Conservation (phyloP, 2,113 vertebrate genomes). For the Etheostoma spectabile region DNA sequence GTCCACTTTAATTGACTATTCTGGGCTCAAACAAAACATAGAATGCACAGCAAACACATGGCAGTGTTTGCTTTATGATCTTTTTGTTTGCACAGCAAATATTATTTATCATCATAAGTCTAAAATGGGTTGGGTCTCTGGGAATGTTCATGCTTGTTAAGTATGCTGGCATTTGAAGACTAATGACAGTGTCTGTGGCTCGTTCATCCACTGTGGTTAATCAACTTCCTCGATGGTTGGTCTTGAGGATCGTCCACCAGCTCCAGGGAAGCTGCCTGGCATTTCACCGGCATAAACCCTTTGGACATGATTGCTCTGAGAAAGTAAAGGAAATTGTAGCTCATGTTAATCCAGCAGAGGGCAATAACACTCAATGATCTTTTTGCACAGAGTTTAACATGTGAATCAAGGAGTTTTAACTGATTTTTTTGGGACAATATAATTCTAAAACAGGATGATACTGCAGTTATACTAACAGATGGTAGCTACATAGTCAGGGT, state of each 20-base stretch:
- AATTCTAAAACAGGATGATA: too few species aligned
- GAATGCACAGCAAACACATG: background rate
- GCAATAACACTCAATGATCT: background rate
- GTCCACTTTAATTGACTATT: constrained; percentile 35
- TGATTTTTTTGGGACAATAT: too few species aligned
- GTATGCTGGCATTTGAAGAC: background rate
- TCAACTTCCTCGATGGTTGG: constrained; percentile 12
- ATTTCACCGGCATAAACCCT: background rate
- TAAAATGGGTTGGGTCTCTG: constrained; percentile 6
- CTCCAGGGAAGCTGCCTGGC: background rate
- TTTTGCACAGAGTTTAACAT: background rate
- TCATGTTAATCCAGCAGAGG: constrained; percentile 28
- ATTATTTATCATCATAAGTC: constrained; percentile 30
- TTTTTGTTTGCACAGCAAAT: constrained; percentile 24
- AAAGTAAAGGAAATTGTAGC: constrained; percentile 8
- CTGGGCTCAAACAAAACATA: constrained; percentile 28
- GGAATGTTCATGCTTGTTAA: constrained; percentile 28
- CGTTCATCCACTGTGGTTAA: background rate
- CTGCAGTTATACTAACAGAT: too few species aligned
- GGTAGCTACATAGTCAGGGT: too few species aligned
- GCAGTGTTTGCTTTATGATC: background rate
- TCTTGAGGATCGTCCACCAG: background rate
- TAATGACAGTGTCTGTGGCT: too few species aligned
- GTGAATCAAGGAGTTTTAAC: background rate
- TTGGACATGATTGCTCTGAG: constrained; percentile 14